Base-by-base conservation (phyloP, 2,888 invertebrate species). In the Choristoneura rosaceana region DNA sequence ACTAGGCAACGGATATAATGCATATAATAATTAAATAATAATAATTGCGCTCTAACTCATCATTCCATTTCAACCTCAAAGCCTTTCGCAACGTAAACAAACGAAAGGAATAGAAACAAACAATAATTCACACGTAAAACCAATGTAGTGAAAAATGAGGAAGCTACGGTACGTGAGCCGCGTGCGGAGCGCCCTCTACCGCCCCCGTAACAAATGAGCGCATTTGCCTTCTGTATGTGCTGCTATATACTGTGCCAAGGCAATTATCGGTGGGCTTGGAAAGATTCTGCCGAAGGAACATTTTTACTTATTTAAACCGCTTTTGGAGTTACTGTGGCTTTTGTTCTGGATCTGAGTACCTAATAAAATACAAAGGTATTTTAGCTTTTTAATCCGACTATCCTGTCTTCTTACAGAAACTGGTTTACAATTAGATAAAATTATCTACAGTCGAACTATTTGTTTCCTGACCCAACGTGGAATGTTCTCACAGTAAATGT, bases 131-230 rank as follows among this genome's bases (percentile, higher is more conserved):
- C 92, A 92, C 90, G 92, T 91, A 92, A 92, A 92, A 91, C 90
- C 93, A 93, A 93, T 93, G 93, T 93, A 93, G 90, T 93, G 93
- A 93, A 93, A 93, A 94, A 94, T 93, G 92, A 91, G 93, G 89
- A 90, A 88, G 89, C 87, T 84, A 82, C 82, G 76, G 84, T 77
- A 93, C 93, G 93, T 93, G 93, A 85, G 83, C 83, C 80, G 92
- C 89, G 88, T 92, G 84, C 86, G 76, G 78, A 81, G 77, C 80
- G 82, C 82, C 83, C 82, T 81, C 81, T 91, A 17, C 52, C 52
- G 52, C 55, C 55, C 55, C 55, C 12, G 55, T 55, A 90, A 93
- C 90, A 90, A 92, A 92, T 90, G 92, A 91, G 47, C 45, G 52
- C 38, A 55, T 66, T 66, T 66, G 50, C 55, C 65, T 55, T 66